Base-by-base conservation (phyloP, 1,140 invertebrate genomes). In the Gonatopus flavifemur region DNA sequence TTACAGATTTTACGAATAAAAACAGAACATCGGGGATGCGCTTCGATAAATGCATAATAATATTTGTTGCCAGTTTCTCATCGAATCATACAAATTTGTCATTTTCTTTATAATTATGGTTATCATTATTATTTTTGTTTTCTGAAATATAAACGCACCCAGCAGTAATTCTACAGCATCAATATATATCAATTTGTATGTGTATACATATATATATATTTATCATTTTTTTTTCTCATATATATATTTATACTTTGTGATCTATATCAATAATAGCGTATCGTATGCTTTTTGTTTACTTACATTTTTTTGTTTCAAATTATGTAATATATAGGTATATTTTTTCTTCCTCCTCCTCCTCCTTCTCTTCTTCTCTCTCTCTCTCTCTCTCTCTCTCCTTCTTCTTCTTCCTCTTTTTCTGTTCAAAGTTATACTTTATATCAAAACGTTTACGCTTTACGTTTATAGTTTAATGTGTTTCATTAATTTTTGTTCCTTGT, bases 231-330 rank as follows among this genome's bases (percentile, higher is more conserved):
- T 59, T 61, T 59, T 63, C 57, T 68, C 70, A 67, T 72, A 64
- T 67, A 67, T 67, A 68, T 70, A 69, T 69, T 66, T 63, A 69
- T 64, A 62, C 47, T 72, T 70, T 73, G 64, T 74, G 68, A 72
- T 71, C 70, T 77, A 72, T 77, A 74, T 74, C 69, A 74, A 67
- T 74, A 72, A 71, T 75, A 75, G 69, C 72, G 72, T 74, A 76
- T 70, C 70, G 74, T 69, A 77, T 75, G 72, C 68, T 76, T 76
- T 67, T 69, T 70, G 58, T 70, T 73, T 67, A 73, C 72, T 76
- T 77, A 76, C 57, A 67, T 58, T 59, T 72, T 72, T n/a, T n/a
- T n/a, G n/a, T n/a, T n/a, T n/a, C n/a, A n/a, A 72, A 65, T 70
- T 74, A 76, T 74, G 71, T 70, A 74, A 70, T 76, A n/a, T n/a